These are phyloP conservation scores for Lacerta agilis DNA, from an alignment of 2,797 vertebrate genomes.

Conservation along the genomic window DNA sequence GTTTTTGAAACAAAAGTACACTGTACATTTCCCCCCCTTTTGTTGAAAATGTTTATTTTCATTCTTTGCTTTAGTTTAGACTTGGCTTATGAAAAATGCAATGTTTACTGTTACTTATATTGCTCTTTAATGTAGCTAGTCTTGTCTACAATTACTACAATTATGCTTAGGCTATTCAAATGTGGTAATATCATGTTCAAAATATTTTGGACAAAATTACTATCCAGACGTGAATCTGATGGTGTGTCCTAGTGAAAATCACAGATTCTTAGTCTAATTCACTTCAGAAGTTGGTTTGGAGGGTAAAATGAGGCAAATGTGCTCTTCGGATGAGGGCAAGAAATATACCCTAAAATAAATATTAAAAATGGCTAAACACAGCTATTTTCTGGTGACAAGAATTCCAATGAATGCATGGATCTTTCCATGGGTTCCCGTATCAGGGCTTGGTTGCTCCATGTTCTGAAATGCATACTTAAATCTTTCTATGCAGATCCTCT, in stretches of 20 bases:
- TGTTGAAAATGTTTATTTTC: not conserved
- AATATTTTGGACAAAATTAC: not conserved
- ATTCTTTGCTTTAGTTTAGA: not conserved
- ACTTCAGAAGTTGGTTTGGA: not conserved
- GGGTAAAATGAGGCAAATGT: not conserved
- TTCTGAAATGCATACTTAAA: not conserved
- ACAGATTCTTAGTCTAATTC: not conserved
- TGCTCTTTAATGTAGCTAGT: conserved; percentile 2
- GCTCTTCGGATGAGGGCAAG: not conserved
- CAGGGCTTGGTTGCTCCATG: not conserved
- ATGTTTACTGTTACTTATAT: conserved; percentile 24
- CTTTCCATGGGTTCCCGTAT: not conserved
- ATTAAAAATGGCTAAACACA: not conserved
- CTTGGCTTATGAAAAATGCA: conserved; percentile 22
- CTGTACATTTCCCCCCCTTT: not conserved
- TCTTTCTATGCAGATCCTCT: not conserved
- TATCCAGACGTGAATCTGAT: not conserved
- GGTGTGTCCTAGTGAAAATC: not conserved
- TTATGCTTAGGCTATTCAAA: not conserved
- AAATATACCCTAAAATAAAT: not conserved
- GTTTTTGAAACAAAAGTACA: not conserved
- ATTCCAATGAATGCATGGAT: not conserved
- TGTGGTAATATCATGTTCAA: not conserved
- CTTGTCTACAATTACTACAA: not conserved
- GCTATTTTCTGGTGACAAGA: not conserved